Percentiles rank a stretch among this genome's conserved stretches.
Evolutionary conservation across 2,797 vertebrate genomes (phyloP).

Genomic region (Enteromius radiatus): DNA sequence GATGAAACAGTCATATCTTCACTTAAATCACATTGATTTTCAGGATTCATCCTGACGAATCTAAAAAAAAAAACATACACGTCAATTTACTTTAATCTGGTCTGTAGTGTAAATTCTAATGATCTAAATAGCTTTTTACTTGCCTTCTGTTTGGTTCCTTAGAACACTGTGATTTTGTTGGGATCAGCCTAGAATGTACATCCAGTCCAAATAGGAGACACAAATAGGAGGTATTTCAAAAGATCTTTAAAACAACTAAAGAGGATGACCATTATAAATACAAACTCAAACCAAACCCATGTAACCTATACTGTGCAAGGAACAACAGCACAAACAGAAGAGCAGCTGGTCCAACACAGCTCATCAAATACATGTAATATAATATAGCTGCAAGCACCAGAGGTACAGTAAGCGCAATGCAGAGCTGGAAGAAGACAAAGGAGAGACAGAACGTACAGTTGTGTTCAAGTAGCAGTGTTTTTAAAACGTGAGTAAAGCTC

Average conservation of each 20-base stretch:
- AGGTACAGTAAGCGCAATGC: constrained; percentile 1
- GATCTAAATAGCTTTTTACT: not conserved
- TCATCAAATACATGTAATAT: constrained; percentile 66
- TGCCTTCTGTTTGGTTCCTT: not conserved
- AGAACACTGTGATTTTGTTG: not conserved
- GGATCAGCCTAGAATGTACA: not conserved
- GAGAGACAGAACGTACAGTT: not conserved
- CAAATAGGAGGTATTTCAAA: not conserved
- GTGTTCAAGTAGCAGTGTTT: no score
- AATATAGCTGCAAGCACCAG: constrained; percentile 59
- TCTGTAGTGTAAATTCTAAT: not conserved
- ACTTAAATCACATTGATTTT: constrained; percentile 28
- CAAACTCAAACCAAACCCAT: not conserved
- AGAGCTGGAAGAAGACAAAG: not conserved
- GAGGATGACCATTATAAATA: not conserved
- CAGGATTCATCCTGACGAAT: constrained; percentile 40
- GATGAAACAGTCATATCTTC: constrained; percentile 43
- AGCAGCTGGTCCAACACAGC: constrained; percentile 63
- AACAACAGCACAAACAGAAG: constrained; percentile 25
- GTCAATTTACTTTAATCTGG: not conserved
- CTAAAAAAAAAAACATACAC: not conserved
- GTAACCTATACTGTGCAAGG: not conserved
- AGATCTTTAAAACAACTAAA: not conserved
- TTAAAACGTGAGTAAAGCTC: no score
- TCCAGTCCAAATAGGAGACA: not conserved